Evolutionary conservation across 1,140 invertebrate species (phyloP), one percentile per base, ranked within the genome.

Genomic region (Drosophila truncata): DNA sequence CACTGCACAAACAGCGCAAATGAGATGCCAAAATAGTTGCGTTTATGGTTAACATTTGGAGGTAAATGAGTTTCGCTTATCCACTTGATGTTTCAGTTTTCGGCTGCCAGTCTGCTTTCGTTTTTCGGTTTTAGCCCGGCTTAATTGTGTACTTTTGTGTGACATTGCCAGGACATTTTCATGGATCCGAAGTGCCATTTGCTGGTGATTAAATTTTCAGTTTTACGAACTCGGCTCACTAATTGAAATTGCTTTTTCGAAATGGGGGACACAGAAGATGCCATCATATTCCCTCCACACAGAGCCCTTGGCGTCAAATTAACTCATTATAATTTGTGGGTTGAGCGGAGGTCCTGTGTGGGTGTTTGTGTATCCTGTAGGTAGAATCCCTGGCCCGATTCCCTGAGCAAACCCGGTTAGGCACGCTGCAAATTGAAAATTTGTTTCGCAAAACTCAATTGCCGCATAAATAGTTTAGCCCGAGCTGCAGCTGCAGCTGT

Each of bases 241-340:
- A 88, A 88, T 88, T 88, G 84, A 88, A 88, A 88, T 88, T 90
- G 84, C 85, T 90, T 88, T 88, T 84, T 78, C 80, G 70, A 88
- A 84, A 74, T n/a, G n/a, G n/a, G n/a, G 61, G 84, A 73, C 79
- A 54, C 39, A 65, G 71, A 84, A 90, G 84, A 88, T 90, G 85
- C 74, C 77, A 49, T 66, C 62, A 49, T 52, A 58, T 59, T 55
- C 37, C 35, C 33, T 9, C 60, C 33, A 29, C 41, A 35, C 42
- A 42, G 58, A 47, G 58, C 83, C 65, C 52, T 33, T 25, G 80
- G 84, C 80, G 37, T 83, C 63, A 90, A 81, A 88, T 88, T 88
- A 88, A 88, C 84, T 88, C 80, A 84, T 88, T 88, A 88, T 74
- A 90, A 84, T 88, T 90, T 86, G 74, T 75, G 84, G 85, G 80